These are phyloP conservation scores for Malacosoma neustria DNA, from an alignment of 2,888 invertebrate species.

Conservation along the genomic window DNA sequence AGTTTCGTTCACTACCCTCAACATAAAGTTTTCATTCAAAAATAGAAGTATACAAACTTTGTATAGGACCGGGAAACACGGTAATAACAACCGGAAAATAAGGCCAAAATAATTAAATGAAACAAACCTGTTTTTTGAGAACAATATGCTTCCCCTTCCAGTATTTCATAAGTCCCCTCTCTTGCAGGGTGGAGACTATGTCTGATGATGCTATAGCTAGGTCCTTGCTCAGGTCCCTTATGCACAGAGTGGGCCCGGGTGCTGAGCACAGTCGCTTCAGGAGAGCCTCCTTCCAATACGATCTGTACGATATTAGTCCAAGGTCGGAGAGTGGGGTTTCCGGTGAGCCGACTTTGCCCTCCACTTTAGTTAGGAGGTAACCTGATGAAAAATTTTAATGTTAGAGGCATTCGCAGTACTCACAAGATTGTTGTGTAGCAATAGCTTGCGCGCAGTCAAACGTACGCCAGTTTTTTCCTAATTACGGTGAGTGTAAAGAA, in stretches of 20 bases:
- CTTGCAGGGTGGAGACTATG: conserved; percentile 97
- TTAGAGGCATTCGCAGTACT: too few species aligned
- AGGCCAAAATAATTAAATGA: too few species aligned
- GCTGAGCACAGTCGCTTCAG: conserved; percentile 93
- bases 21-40: too few species aligned
- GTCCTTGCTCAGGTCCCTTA: conserved; percentile 91
- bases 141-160: conserved; percentile 99
- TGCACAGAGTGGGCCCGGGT: conserved; percentile 90
- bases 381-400: conserved; percentile 71
- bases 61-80: too few species aligned
- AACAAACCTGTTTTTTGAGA: conserved; percentile 90
- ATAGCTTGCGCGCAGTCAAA: too few species aligned
- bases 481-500: too few species aligned
- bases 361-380: conserved; percentile 95
- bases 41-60: too few species aligned
- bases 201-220: conserved; percentile 98
- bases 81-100: too few species aligned
- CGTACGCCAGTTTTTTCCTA: too few species aligned
- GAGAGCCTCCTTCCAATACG: conserved; percentile 98
- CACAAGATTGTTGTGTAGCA: too few species aligned
- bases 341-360: conserved; percentile 99
- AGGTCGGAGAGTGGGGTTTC: conserved; percentile 98
- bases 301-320: conserved; percentile 97
- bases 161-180: conserved; percentile 97
- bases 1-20: too few species aligned